These are phyloP conservation scores for Drosophila robusta DNA, from an alignment of 2,888 invertebrate genomes.

Conservation along the genomic window DNA sequence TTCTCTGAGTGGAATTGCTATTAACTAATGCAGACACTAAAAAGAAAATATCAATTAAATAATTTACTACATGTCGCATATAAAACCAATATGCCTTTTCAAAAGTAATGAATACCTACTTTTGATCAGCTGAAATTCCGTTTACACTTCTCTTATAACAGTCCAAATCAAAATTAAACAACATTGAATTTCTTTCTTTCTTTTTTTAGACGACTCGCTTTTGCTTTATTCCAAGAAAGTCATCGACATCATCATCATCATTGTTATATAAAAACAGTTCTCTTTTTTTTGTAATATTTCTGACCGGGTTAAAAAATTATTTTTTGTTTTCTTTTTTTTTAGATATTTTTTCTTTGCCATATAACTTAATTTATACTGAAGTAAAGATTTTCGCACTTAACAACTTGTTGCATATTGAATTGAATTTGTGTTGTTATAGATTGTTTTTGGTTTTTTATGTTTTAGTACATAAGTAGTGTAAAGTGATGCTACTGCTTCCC, in stretches of 20 bases:
- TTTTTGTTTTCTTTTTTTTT: conserved; percentile 43
- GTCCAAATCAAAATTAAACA: conserved; percentile 56
- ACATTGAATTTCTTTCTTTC: conserved; percentile 36
- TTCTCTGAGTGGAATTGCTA: too few species aligned
- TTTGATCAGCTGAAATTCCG: too few species aligned
- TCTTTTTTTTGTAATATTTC: conserved; percentile 61
- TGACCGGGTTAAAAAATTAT: conserved; percentile 69
- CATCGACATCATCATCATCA: conserved; percentile 66
- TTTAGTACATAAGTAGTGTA: conserved; percentile 47
- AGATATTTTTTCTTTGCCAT: conserved; percentile 59
- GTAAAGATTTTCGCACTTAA: conserved; percentile 74
- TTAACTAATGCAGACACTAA: too few species aligned
- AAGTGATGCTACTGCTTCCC: conserved; percentile 38
- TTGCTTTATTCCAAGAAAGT: conserved; percentile 67
- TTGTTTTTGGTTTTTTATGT: conserved; percentile 28
- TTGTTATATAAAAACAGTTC: conserved; percentile 70
- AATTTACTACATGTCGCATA: too few species aligned
- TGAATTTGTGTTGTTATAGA: conserved; percentile 40
- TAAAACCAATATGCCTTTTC: too few species aligned
- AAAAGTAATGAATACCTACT: too few species aligned
- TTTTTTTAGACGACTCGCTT: conserved; percentile 71
- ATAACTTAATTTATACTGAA: conserved; percentile 73
- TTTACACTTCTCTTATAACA: background rate
- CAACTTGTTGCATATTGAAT: conserved; percentile 64
- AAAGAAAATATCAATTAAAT: too few species aligned